These are phyloP conservation scores for Zaprionus bogoriensis DNA, from an alignment of 2,888 invertebrate species.

Conservation along the genomic window DNA sequence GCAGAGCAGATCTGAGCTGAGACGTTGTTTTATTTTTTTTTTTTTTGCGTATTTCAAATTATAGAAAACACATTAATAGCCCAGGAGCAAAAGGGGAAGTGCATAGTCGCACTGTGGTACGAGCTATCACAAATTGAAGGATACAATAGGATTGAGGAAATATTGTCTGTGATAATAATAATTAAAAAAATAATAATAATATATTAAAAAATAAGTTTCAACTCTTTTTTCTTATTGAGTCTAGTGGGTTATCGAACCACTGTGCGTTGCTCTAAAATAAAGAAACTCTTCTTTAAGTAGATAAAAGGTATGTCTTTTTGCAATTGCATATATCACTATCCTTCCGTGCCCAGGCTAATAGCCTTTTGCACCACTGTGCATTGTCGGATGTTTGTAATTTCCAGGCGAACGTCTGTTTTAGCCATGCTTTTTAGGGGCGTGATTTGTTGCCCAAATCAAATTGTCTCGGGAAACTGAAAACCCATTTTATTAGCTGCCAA, in stretches of 20 bases:
- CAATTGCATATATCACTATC: too few species aligned
- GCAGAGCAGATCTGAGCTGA: too few species aligned
- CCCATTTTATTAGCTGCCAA: constrained; percentile 67
- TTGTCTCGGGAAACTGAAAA: constrained; percentile 65
- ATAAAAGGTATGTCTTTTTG: too few species aligned
- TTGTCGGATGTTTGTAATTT: constrained; percentile 72
- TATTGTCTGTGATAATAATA: too few species aligned
- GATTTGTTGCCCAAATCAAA: constrained; percentile 58
- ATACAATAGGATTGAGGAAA: too few species aligned
- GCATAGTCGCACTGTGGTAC: not conserved
- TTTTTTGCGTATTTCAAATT: constrained; percentile 60
- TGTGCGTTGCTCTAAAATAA: too few species aligned
- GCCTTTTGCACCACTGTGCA: constrained; percentile 1
- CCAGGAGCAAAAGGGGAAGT: not conserved
- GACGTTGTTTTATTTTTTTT: constrained; percentile 16
- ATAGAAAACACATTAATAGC: constrained; percentile 75
- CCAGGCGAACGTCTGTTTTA: constrained; percentile 32
- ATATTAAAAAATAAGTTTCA: too few species aligned
- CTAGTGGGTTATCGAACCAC: too few species aligned
- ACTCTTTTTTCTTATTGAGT: too few species aligned
- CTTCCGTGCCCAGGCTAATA: too few species aligned
- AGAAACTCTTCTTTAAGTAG: too few species aligned
- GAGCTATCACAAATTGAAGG: not conserved
- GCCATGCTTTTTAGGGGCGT: constrained; percentile 52
- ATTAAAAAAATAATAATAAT: not conserved